Evolutionary conservation across 2,888 invertebrate species (phyloP).

Genomic region (Brassicogethes aeneus): DNA sequence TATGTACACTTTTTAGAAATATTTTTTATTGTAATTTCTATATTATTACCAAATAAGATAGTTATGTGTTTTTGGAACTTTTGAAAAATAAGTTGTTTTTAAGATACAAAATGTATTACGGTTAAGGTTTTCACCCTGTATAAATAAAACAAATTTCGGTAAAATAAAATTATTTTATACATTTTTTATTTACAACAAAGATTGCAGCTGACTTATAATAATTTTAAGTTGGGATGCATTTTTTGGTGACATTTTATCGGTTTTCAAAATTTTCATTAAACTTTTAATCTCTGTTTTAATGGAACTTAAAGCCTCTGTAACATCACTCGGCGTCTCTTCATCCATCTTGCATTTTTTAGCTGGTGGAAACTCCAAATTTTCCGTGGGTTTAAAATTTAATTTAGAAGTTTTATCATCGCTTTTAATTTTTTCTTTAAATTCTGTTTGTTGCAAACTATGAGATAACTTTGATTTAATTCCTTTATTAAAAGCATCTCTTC

Average conservation of each 20-base stretch:
- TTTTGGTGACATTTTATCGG: conserved; percentile 20
- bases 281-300: conserved; percentile 23
- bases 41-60: too few relatives aligned
- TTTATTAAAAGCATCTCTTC: too few relatives aligned
- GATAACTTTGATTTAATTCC: too few relatives aligned
- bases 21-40: too few relatives aligned
- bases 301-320: conserved; percentile 15
- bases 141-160: too few relatives aligned
- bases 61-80: too few relatives aligned
- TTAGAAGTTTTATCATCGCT: too few relatives aligned
- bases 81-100: too few relatives aligned
- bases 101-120: too few relatives aligned
- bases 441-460: not conserved
- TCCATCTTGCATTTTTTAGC: not conserved
- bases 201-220: conserved; percentile 19
- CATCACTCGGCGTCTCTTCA: conserved; percentile 4
- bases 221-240: conserved; percentile 20
- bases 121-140: too few relatives aligned
- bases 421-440: not conserved
- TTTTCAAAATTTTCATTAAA: conserved; percentile 18
- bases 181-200: conserved; percentile 12
- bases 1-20: too few relatives aligned
- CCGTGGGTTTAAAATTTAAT: not conserved
- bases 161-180: not conserved
- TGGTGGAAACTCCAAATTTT: not conserved